Conservation (phyloP, 2,797 vertebrate species). For the Graptemys geographica region DNA sequence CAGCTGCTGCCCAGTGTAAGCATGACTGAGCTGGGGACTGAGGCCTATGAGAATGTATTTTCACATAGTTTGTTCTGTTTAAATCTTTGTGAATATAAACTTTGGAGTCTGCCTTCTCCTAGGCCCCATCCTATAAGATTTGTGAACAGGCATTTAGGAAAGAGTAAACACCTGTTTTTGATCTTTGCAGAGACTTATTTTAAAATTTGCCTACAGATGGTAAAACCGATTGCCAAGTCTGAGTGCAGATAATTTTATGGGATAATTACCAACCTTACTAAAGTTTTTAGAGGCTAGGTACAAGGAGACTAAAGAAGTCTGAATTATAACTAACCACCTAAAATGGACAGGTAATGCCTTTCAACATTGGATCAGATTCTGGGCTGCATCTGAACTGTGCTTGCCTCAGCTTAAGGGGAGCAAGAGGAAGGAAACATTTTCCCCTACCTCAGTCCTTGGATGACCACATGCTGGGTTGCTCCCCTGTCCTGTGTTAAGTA, state of each 20-base stretch:
- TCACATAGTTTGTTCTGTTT: background rate
- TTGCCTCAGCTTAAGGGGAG: background rate
- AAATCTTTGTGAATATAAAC: background rate
- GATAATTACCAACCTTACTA: background rate
- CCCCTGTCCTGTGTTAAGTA: background rate
- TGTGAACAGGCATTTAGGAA: background rate
- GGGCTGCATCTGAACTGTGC: background rate
- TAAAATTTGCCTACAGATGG: background rate
- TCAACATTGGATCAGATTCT: background rate
- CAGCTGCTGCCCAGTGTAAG: background rate
- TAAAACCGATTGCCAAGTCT: background rate
- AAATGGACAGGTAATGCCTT: background rate
- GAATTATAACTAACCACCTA: background rate
- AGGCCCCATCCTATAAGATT: background rate
- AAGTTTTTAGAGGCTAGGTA: background rate
- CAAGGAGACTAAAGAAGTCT: background rate
- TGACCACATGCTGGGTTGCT: accelerated
- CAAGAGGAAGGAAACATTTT: background rate
- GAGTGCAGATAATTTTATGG: background rate
- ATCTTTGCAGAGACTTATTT: background rate
- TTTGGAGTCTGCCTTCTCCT: background rate
- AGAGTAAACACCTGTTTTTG: background rate
- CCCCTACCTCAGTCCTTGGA: background rate
- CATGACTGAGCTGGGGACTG: background rate
- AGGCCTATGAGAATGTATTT: background rate